Conservation (phyloP, 1,140 invertebrate species). For the Lordiphosa mommai region DNA sequence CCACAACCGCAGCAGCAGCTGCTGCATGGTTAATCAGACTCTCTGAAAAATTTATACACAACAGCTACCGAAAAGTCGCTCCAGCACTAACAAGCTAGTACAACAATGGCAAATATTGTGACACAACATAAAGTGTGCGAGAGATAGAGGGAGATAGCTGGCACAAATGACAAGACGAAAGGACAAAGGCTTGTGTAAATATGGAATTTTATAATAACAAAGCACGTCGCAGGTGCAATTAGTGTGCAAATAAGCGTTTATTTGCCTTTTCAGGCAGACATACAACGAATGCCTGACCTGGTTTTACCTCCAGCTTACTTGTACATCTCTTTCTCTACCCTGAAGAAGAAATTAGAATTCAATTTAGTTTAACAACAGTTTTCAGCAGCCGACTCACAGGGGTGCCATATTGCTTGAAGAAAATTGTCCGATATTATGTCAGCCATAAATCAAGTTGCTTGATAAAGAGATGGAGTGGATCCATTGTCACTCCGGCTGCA, state of each 20-base stretch:
- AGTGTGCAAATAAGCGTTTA: conserved; percentile 78
- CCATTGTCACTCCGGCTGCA: conserved; percentile 13
- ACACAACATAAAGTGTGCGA: conserved; percentile 41
- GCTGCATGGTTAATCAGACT: conserved; percentile 62
- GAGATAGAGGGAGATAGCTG: conserved; percentile 1
- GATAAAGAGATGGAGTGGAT: conserved; percentile 8
- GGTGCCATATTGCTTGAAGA: conserved; percentile 32
- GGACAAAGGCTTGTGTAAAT: conserved; percentile 57
- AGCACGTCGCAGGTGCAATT: conserved; percentile 77
- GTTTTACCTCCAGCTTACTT: conserved; percentile 32
- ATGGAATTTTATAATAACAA: conserved; percentile 77
- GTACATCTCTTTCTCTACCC: not conserved
- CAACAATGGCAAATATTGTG: conserved; percentile 65
- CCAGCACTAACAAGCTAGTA: conserved; percentile 55
- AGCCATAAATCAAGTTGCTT: conserved; percentile 34
- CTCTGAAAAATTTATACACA: conserved; percentile 54
- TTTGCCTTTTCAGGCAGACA: conserved; percentile 45
- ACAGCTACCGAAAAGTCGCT: conserved; percentile 50
- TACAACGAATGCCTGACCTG: conserved; percentile 37
- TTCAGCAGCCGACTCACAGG: conserved; percentile 8
- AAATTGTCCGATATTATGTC: conserved; percentile 47
- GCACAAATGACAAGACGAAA: conserved; percentile 10
- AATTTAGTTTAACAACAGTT: conserved; percentile 37
- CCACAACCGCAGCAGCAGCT: conserved; percentile 21
- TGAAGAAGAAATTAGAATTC: conserved; percentile 59